Base-by-base conservation (phyloP, 2,113 vertebrate species). In the Chaetura pelagica region DNA sequence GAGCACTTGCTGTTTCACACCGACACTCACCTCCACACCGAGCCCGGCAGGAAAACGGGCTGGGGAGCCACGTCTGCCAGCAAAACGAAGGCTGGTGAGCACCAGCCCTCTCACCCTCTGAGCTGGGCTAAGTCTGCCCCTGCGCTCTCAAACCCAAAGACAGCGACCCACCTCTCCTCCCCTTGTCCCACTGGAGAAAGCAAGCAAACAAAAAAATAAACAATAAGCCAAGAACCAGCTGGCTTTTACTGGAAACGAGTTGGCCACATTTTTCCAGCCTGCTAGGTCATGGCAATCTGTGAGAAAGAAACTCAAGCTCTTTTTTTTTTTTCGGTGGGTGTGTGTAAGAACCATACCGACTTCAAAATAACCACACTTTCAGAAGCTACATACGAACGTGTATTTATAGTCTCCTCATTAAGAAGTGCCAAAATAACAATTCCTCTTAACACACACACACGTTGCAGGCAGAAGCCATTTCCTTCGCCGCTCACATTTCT, bases 321-420 rank as follows among this genome's bases (percentile, higher is more conserved):
- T 38, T 40, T 62, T 32, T 51, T 83, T 24, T 35, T 51, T 83
- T 24, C 34, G 8, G 27, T 38, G 34, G 40, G 58, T 15, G 54
- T 12, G 18, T 40, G 15, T 10, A 79, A 93, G 74, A 95, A 93
- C 51, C 29, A 11, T 30, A 61, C 68, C 24, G 26, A 87, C 83
- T 92, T 95, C 92, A 88, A 93, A 92, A 93, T 58, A 93, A 93
- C 76, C 92, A 88, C 81, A 46, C 54, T 57, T 94, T 94, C 71
- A 97, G 83, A 95, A 96, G 63, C 59, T 79, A 57, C 48, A 42
- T 16, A 59, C 27, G 42, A 81, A 61, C 68, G 46, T 0, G 0
- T 46, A 93, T 87, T 89, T 89, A 88, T 29, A 72, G 72, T 15
- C 35, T 79, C 78, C 71, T 94, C 69, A 62, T 87, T 93, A 59